phyloP scores from a whole-genome alignment of 2,888 invertebrate species.

The Cephus runcator region DNA sequence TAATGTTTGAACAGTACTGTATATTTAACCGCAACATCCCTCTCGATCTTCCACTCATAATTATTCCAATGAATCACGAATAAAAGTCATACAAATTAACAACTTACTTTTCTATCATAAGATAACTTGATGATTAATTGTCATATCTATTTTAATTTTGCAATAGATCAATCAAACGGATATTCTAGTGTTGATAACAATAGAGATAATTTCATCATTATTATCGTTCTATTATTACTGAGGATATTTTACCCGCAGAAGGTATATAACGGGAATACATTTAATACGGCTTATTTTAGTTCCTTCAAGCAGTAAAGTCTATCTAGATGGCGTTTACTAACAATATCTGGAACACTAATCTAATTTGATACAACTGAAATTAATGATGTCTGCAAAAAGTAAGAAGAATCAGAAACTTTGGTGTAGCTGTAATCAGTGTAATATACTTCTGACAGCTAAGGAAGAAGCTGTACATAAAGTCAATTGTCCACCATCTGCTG shows the following conservation, averaged over 20 bases:
- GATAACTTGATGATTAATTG: neutral
- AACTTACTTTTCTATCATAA: neutral
- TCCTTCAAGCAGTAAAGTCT: neutral
- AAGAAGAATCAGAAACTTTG: conserved; percentile 69
- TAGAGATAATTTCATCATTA: no score
- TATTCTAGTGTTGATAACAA: no score
- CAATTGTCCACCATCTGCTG: conserved; percentile 68
- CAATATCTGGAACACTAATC: neutral
- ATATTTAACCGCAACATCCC: neutral
- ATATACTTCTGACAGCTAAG: conserved; percentile 69
- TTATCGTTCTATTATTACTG: no score
- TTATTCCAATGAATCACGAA: neutral
- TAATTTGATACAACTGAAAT: neutral
- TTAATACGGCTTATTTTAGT: neutral
- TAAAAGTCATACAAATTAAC: neutral
- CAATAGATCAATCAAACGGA: no score
- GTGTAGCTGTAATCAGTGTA: conserved; percentile 74
- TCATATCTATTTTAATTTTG: neutral
- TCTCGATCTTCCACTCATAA: neutral
- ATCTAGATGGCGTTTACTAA: neutral
- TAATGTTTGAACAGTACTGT: no score
- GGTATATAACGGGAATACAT: neutral
- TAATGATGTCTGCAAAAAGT: conserved; percentile 63
- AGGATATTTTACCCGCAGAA: neutral
- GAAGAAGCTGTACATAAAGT: conserved; percentile 70